A percentile compares a stretch with the other conserved stretches of the same genome.
These are phyloP conservation scores for Strigamia maritima DNA, from an alignment of 2,888 invertebrate genomes.

Conservation along the genomic window DNA sequence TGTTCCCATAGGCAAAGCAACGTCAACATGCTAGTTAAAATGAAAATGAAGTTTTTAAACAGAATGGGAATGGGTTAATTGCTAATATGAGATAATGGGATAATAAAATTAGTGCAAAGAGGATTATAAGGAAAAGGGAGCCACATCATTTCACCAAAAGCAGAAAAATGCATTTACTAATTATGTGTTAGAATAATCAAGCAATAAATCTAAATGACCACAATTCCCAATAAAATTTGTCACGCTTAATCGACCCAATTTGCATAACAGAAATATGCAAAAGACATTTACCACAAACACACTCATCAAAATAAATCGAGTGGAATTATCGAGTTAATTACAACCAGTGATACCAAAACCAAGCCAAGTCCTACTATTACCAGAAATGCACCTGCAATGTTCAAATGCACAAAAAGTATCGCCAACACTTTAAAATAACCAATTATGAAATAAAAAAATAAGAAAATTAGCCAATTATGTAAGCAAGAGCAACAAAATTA, in stretches of 20 bases:
- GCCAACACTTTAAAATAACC: background rate
- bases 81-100: background rate
- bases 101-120: background rate
- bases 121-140: background rate
- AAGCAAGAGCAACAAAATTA: background rate
- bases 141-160: background rate
- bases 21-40: background rate
- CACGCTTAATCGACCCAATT: background rate
- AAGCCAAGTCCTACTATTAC: slow-evolving; percentile 10
- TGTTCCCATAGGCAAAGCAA: background rate
- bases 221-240: slow-evolving; percentile 1
- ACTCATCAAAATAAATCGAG: slow-evolving; percentile 3
- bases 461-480: background rate
- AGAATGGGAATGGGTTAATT: background rate
- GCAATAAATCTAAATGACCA: slow-evolving; percentile 7
- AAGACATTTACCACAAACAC: slow-evolving; percentile 7
- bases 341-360: slow-evolving; percentile 1
- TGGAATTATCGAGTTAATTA: slow-evolving; percentile 2
- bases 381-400: slow-evolving; percentile 2
- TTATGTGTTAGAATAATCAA: background rate
- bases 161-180: slow-evolving; percentile 5
- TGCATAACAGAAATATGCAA: slow-evolving; percentile 8
- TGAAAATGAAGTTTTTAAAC: background rate
- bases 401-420: background rate
- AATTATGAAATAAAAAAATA: background rate